Conservation (phyloP, 2,113 vertebrate genomes). For the Tragelaphus imberbis region DNA sequence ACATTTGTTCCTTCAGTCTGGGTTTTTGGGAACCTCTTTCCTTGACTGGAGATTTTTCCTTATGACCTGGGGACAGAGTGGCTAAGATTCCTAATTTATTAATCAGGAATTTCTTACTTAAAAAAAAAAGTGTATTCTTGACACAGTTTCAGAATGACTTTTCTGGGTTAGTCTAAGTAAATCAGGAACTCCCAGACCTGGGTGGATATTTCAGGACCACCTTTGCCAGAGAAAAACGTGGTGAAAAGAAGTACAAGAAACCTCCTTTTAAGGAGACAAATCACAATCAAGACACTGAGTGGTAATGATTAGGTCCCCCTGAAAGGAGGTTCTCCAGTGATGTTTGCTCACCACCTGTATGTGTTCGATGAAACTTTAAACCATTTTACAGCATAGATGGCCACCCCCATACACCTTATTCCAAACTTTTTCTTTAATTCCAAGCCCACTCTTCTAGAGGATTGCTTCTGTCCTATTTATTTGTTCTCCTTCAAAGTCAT, state of each 20-base stretch:
- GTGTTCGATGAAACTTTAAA: not conserved
- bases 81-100: not conserved
- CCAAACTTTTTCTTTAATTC: constrained; percentile 13
- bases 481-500: constrained; percentile 76
- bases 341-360: not conserved
- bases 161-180: not conserved
- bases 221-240: not conserved
- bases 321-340: not conserved
- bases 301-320: not conserved
- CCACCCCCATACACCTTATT: not conserved
- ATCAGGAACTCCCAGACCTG: not conserved
- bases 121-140: not conserved
- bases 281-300: not conserved
- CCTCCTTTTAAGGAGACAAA: not conserved
- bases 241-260: not conserved
- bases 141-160: constrained; percentile 22
- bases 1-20: not conserved
- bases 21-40: not conserved
- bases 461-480: not conserved
- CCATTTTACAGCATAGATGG: not conserved
- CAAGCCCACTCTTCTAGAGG: not conserved
- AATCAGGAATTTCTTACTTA: not conserved
- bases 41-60: not conserved
- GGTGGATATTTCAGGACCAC: not conserved
- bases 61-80: not conserved